These are phyloP conservation scores for Papio anubis DNA, from an alignment of 2,113 vertebrate species.

Conservation along the genomic window DNA sequence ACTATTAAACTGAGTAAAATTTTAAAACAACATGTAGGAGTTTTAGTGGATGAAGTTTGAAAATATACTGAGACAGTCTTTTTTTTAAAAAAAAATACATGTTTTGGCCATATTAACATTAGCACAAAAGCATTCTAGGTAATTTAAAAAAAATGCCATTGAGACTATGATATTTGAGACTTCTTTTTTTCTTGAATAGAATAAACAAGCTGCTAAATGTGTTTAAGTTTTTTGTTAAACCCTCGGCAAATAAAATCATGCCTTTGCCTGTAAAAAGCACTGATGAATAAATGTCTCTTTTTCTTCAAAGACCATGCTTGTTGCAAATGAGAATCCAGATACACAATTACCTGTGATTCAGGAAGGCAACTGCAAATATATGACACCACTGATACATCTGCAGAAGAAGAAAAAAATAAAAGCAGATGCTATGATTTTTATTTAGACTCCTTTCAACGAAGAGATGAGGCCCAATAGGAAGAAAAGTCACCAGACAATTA, in stretches of 20 bases:
- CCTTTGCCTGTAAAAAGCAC: neutral
- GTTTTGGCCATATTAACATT: neutral
- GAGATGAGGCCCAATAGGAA: constrained; percentile 51
- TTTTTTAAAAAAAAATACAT: neutral
- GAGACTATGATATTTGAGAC: neutral
- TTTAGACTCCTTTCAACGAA: constrained; percentile 59
- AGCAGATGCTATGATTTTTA: constrained; percentile 49
- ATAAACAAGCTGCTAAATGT: neutral
- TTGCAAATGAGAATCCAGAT: constrained; percentile 28
- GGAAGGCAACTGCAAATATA: constrained; percentile 3
- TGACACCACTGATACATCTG: neutral
- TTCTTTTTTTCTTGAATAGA: too few species aligned
- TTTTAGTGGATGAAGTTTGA: neutral
- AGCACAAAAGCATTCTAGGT: neutral
- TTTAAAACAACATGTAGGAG: neutral
- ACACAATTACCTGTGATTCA: constrained; percentile 34
- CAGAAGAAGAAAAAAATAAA: neutral
- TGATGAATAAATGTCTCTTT: neutral
- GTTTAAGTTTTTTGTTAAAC: neutral
- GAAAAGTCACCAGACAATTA: constrained; percentile 72
- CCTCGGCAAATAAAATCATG: neutral
- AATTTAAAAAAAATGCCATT: neutral
- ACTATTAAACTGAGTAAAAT: neutral
- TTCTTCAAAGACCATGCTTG: neutral
- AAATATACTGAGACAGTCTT: neutral